phyloP scores from a whole-genome alignment of 2,797 vertebrate species.

The Manis crassicaudata region DNA sequence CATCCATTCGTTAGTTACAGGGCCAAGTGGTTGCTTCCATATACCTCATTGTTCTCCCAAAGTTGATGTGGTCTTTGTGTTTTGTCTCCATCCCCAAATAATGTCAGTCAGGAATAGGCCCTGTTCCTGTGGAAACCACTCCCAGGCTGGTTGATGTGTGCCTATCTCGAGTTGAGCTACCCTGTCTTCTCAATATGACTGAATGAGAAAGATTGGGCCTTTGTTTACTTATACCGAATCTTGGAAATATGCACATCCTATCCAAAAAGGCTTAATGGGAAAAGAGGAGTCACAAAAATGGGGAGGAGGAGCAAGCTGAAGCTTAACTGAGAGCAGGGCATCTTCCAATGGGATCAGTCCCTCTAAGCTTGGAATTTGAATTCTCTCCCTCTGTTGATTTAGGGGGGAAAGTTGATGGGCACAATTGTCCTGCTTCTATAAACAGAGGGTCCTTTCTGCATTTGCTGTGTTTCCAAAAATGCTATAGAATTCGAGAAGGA shows the following conservation, averaged over 20 bases:
- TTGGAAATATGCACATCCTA: background rate
- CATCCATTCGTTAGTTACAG: background rate
- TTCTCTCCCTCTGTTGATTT: background rate
- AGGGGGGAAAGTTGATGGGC: background rate
- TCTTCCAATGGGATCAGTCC: background rate
- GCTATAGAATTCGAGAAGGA: conserved; percentile 18
- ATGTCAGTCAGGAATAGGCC: conserved; percentile 26
- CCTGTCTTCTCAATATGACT: background rate
- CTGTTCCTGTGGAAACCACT: conserved; percentile 38
- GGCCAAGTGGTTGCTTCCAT: conserved; percentile 48
- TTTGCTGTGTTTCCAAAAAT: background rate
- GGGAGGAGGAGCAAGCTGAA: background rate
- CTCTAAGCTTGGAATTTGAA: background rate
- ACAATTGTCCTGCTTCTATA: background rate
- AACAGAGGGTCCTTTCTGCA: background rate
- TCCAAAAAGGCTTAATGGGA: background rate
- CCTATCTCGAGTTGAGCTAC: background rate
- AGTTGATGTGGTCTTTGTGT: conserved; percentile 53
- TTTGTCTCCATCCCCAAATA: background rate
- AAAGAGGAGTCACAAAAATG: background rate
- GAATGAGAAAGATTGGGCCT: background rate
- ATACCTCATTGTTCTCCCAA: background rate
- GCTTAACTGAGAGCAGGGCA: background rate
- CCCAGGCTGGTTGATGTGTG: background rate
- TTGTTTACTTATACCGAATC: background rate